Evolutionary conservation across 2,888 invertebrate genomes (phyloP).

Genomic region (Syrphus vitripennis): DNA sequence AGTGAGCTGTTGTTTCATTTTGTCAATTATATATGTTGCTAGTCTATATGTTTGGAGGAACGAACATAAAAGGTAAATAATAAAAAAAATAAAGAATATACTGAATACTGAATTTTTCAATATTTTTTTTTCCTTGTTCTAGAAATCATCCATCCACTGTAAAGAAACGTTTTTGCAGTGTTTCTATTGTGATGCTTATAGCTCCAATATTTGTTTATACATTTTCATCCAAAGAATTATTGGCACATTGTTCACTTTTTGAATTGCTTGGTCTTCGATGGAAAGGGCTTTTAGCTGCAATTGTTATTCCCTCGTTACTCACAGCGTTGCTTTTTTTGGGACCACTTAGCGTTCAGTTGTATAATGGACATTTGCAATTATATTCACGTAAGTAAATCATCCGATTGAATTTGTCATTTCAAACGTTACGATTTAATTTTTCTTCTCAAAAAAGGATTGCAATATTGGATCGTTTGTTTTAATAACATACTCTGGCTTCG

Average conservation of each 20-base stretch:
- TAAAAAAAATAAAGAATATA: neutral
- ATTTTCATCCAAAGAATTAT: slow-evolving; percentile 85
- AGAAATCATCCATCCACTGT: slow-evolving; percentile 95
- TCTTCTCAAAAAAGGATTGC: slow-evolving; percentile 83
- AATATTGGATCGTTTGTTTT: slow-evolving; percentile 87
- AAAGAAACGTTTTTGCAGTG: slow-evolving; percentile 93
- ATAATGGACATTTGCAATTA: slow-evolving; percentile 86
- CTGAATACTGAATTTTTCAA: neutral
- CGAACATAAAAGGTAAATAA: slow-evolving; percentile 86
- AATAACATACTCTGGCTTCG: slow-evolving; percentile 92
- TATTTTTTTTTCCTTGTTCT: neutral
- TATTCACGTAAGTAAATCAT: slow-evolving; percentile 84
- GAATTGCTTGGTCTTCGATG: slow-evolving; percentile 89
- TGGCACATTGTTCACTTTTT: slow-evolving; percentile 85
- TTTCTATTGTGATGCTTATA: slow-evolving; percentile 89
- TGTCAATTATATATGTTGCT: slow-evolving; percentile 91
- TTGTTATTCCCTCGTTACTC: slow-evolving; percentile 88
- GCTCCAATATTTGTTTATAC: slow-evolving; percentile 90
- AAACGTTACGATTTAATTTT: neutral
- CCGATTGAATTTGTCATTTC: neutral
- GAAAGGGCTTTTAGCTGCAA: slow-evolving; percentile 88
- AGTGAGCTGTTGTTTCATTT: slow-evolving; percentile 87
- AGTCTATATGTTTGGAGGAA: slow-evolving; percentile 94
- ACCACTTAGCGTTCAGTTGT: slow-evolving; percentile 88
- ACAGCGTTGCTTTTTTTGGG: slow-evolving; percentile 92